phyloP scores from a whole-genome alignment of 2,888 invertebrate species.

The Patella ulyssiponensis region DNA sequence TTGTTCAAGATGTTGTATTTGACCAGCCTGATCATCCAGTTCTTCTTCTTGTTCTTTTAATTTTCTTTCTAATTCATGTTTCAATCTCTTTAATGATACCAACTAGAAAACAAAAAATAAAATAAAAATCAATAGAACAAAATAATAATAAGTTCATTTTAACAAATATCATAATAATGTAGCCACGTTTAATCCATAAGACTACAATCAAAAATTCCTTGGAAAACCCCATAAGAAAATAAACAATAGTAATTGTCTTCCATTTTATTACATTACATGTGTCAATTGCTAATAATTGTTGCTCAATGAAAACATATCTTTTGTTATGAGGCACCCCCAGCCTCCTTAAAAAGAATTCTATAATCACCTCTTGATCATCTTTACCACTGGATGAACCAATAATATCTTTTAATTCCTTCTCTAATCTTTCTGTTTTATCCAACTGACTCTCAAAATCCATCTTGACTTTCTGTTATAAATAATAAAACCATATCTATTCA shows the following conservation, averaged over 20 bases:
- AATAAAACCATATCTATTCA: conserved; percentile 11
- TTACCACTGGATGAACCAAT: conserved; percentile 81
- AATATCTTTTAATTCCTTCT: conserved; percentile 88
- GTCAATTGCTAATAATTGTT: too few species aligned
- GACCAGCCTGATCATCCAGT: conserved; percentile 93
- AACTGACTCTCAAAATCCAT: conserved; percentile 91
- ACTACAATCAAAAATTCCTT: not conserved
- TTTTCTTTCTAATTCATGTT: conserved; percentile 89
- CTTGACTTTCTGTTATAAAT: conserved; percentile 80
- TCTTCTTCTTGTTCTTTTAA: conserved; percentile 88
- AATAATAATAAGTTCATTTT: not conserved
- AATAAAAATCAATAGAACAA: not conserved
- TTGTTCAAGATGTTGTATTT: conserved; percentile 90
- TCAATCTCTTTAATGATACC: conserved; percentile 84
- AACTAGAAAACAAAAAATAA: conserved; percentile 45
- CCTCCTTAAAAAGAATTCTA: not conserved
- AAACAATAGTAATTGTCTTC: too few species aligned
- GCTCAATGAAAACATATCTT: too few species aligned
- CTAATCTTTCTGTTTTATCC: conserved; percentile 84
- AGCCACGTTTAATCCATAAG: too few species aligned
- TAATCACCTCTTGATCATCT: conserved; percentile 55
- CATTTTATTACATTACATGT: too few species aligned
- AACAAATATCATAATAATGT: too few species aligned
- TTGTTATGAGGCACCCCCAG: too few species aligned
- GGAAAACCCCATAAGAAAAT: not conserved